These are phyloP conservation scores for Schlechtendalia chinensis DNA, from an alignment of 1,140 invertebrate genomes.

Conservation along the genomic window DNA sequence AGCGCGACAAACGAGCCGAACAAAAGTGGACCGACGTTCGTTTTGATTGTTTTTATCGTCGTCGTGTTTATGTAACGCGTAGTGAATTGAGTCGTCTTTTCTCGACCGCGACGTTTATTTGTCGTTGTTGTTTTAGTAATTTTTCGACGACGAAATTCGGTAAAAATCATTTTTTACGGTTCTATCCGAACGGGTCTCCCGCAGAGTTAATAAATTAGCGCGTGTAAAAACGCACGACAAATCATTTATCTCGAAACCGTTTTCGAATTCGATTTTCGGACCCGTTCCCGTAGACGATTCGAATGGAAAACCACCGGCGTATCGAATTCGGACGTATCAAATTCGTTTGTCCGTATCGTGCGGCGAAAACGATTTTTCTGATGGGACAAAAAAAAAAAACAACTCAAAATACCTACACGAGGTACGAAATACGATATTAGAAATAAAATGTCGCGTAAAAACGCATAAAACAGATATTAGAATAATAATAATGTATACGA, in stretches of 20 bases:
- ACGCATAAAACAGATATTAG: neutral
- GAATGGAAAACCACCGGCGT: neutral
- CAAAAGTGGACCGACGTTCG: neutral
- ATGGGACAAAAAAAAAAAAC: too few species aligned
- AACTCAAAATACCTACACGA: too few species aligned
- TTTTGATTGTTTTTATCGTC: neutral
- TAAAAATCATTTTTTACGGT: constrained; percentile 40
- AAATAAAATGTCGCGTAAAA: neutral
- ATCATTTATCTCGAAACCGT: constrained; percentile 21
- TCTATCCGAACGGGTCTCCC: constrained; percentile 26
- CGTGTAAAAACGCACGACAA: constrained; percentile 33
- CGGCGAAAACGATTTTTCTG: neutral
- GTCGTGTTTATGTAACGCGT: neutral
- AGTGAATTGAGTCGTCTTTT: neutral
- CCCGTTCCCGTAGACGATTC: constrained; percentile 7
- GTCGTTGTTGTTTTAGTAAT: neutral
- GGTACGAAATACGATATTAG: neutral
- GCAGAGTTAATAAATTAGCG: constrained; percentile 39
- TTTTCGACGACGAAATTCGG: constrained; percentile 1
- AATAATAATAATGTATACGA: neutral
- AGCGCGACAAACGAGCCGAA: neutral
- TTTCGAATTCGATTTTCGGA: constrained; percentile 35
- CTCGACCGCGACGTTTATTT: neutral
- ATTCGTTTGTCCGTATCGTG: neutral
- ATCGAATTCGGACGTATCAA: constrained; percentile 25